These are phyloP conservation scores for Acanthaster planci DNA, from an alignment of 35 echinoderm and acorn worm genomes.

Conservation along the genomic window DNA sequence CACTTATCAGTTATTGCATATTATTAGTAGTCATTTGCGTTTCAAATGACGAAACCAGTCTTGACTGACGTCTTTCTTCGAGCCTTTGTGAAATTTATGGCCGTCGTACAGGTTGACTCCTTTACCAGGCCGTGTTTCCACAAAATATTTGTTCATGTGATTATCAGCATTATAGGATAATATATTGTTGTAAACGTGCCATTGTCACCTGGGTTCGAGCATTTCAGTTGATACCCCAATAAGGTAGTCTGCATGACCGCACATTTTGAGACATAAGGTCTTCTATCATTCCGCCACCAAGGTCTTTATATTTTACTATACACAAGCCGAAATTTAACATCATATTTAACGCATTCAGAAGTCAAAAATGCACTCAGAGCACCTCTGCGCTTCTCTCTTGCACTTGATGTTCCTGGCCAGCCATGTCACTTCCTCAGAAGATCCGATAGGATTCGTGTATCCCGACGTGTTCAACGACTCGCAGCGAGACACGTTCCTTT, in stretches of 20 bases:
- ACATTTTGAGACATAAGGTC: no score
- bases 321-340: neutral
- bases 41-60: no score
- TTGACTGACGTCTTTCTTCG: no score
- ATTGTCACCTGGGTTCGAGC: neutral
- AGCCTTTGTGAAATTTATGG: no score
- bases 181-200: neutral
- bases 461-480: conserved; percentile 71
- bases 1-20: no score
- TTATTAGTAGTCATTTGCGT: no score
- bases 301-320: neutral
- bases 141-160: no score
- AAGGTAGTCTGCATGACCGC: no score
- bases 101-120: no score
- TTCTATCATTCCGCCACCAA: no score
- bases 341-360: neutral
- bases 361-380: neutral
- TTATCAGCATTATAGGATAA: no score
- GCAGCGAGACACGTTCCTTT: conserved; percentile 61
- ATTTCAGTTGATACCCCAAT: neutral
- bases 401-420: neutral
- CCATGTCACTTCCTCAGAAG: neutral
- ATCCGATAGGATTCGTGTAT: conserved; percentile 54
- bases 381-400: neutral
- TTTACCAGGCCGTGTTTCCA: no score